Base-by-base conservation (phyloP, 2,797 vertebrate genomes). In the Tamandua tetradactyla region DNA sequence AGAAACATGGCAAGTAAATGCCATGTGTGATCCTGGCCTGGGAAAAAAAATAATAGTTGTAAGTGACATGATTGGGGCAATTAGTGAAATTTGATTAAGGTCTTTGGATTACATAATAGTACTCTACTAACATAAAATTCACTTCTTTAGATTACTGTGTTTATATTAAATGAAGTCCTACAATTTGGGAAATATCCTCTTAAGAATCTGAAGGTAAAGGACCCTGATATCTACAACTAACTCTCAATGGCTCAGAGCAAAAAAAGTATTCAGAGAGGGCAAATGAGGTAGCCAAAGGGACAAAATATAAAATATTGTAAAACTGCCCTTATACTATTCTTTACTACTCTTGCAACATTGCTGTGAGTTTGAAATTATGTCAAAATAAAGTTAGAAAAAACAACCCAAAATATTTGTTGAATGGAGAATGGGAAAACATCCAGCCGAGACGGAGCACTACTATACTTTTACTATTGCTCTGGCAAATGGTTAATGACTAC, bases 231-330 rank as follows among this genome's bases (percentile, higher is more conserved):
- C 55, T 61, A 87, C 49, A 96, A 85, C n/a, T 87, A 47, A 75
- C 23, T 55, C 76, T 84, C 66, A 22, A 49, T 18, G 52, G 30
- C 85, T 76, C 25, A 91, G 68, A n/a, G 44, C 66, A 91, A 37
- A 79, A 68, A 64, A 52, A 12, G 32, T 40, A 84, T 30, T 44
- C 30, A 71, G 1, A 88, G n/a, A 92, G 30, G 90, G 7, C n/a
- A 92, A 82, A 85, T 64, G 20, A 80, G 92, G 88, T 92, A 84
- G 14, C 59, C 69, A 80, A 81, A 90, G 27, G 3, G 52, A 15
- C 11, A 93, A 62, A 95, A 87, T 61, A 86, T 64, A 69, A 93
- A 37, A n/a, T 75, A 89, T 0, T 47, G 57, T 3, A 94, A 94
- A 92, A 88, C 37, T 52, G 44, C 89, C n/a, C 40, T 91, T 88